Evolutionary conservation across 2,888 invertebrate species (phyloP).

Genomic region (Nowickia ferox): DNA sequence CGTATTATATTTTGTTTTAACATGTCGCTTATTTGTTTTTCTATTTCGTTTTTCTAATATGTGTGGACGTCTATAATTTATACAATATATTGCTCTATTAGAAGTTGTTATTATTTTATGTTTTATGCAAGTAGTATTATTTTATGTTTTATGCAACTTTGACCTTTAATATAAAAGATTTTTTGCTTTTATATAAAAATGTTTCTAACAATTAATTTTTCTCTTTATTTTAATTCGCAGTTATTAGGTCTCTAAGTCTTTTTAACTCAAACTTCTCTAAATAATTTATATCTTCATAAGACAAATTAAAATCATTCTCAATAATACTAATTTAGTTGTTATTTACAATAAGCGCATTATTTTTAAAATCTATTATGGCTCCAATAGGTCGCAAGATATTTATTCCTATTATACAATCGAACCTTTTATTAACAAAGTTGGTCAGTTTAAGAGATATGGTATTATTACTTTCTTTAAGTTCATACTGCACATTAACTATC

Average conservation of each 20-base stretch:
- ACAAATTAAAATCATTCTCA: not conserved
- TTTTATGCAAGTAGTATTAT: constrained; percentile 13
- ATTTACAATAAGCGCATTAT: constrained; percentile 24
- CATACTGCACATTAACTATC: constrained; percentile 28
- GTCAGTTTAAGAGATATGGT: constrained; percentile 31
- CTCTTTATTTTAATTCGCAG: not conserved
- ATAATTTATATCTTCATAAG: constrained; percentile 15
- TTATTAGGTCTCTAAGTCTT: not conserved
- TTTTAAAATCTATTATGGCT: constrained; percentile 33
- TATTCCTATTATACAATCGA: constrained; percentile 31
- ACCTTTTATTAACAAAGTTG: constrained; percentile 19
- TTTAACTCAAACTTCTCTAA: constrained; percentile 2
- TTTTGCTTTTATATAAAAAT: constrained; percentile 20
- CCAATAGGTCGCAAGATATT: constrained; percentile 23
- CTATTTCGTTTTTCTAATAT: too few relatives aligned
- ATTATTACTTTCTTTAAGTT: not conserved
- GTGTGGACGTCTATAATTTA: too few relatives aligned
- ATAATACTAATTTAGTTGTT: constrained; percentile 2
- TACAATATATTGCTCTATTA: too few relatives aligned
- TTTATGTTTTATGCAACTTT: too few relatives aligned
- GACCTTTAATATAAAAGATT: constrained; percentile 43
- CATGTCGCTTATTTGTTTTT: too few relatives aligned
- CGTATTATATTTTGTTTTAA: too few relatives aligned
- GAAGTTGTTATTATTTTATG: too few relatives aligned
- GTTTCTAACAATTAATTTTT: not conserved